Evolutionary conservation across 2,888 invertebrate species (phyloP).

Genomic region (Lasioglossum lativentre): DNA sequence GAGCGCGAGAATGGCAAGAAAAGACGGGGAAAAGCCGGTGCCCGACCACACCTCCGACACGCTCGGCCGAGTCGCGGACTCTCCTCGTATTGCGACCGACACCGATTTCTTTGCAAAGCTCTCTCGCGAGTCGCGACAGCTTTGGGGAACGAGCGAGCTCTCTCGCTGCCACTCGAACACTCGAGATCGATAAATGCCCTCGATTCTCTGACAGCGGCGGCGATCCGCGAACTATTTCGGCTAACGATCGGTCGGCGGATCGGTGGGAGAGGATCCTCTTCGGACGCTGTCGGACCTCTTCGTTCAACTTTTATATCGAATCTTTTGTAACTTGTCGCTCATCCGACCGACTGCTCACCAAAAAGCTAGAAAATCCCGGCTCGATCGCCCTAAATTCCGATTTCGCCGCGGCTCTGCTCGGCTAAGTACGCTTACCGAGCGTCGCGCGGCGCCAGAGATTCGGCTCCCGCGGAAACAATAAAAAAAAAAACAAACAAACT

Average conservation of each 20-base stretch:
- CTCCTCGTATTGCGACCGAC: conserved; percentile 70
- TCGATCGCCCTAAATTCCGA: background rate
- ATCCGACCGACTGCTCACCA: background rate
- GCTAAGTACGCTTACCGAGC: too few species aligned
- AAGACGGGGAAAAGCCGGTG: conserved; percentile 76
- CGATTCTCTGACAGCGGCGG: background rate
- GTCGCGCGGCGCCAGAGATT: background rate
- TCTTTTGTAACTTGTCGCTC: conserved; percentile 39
- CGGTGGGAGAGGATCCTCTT: background rate
- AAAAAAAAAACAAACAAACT: background rate
- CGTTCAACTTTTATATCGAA: conserved; percentile 40
- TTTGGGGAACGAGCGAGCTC: conserved; percentile 46
- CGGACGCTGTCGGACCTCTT: conserved; percentile 12
- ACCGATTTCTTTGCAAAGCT: conserved; percentile 62
- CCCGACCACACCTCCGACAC: conserved; percentile 60
- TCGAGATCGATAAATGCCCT: background rate
- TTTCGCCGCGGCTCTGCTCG: background rate
- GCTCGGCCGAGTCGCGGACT: conserved; percentile 60
- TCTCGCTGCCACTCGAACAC: conserved; percentile 7
- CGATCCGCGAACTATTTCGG: background rate
- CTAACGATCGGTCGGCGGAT: conserved; percentile 25
- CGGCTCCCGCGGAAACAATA: too few species aligned
- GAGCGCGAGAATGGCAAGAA: conserved; percentile 79
- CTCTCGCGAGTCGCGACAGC: conserved; percentile 57
- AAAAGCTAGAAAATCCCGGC: background rate